Percentiles rank a stretch among this genome's conserved stretches.
phyloP scores from a whole-genome alignment of 2,797 vertebrate species.

The Squalus acanthias region DNA sequence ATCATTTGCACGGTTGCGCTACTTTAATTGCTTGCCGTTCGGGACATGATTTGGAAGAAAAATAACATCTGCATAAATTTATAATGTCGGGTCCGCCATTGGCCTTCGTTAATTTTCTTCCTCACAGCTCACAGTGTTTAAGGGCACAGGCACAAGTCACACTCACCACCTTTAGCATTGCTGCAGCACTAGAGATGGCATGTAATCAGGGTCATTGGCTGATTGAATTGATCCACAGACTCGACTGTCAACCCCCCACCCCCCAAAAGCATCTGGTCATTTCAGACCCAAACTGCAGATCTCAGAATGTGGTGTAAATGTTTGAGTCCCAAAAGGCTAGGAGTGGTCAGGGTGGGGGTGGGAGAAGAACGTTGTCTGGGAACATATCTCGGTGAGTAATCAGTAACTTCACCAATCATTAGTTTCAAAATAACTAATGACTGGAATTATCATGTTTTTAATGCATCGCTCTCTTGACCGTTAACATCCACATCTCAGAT shows the following conservation, averaged over 20 bases:
- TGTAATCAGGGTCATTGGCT: neutral
- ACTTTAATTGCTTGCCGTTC: neutral
- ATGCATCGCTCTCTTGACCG: neutral
- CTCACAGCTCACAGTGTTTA: neutral
- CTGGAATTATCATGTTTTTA: neutral
- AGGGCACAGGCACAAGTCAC: neutral
- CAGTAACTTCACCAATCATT: neutral
- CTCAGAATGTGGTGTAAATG: neutral
- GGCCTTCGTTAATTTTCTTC: neutral
- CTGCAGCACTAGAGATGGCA: neutral
- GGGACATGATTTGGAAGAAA: neutral
- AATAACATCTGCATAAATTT: neutral
- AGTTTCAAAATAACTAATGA: neutral
- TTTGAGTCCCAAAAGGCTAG: neutral
- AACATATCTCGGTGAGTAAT: too few relatives aligned
- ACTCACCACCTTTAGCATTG: neutral
- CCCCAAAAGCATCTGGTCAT: neutral
- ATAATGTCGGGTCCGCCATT: neutral
- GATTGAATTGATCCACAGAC: neutral
- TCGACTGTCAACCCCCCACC: neutral
- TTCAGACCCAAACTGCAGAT: neutral
- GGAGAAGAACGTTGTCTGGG: neutral
- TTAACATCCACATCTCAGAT: neutral
- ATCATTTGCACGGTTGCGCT: neutral
- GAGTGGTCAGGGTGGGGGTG: neutral